Conservation (phyloP, 2,797 vertebrate species). For the Pseudochirops corinnae region DNA sequence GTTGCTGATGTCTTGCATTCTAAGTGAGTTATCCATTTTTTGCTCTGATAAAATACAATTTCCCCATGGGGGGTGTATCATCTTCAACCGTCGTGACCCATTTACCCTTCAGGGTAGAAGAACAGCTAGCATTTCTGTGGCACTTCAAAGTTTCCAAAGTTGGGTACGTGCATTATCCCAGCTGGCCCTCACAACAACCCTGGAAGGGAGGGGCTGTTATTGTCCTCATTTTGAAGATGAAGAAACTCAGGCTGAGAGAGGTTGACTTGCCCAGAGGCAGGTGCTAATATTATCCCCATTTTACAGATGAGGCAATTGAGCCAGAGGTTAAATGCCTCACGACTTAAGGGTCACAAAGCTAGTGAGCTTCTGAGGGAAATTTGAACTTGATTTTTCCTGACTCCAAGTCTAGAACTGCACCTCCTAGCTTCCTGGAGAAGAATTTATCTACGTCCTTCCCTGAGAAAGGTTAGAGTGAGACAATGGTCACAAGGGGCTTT, state of each 20-base stretch:
- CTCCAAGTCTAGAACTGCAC: background rate
- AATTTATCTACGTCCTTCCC: background rate
- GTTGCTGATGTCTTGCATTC: background rate
- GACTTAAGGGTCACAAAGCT: background rate
- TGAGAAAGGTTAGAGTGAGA: background rate
- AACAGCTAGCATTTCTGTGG: background rate
- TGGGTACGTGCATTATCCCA: background rate
- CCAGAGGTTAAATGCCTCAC: background rate
- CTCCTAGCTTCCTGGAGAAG: background rate
- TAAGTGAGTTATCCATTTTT: background rate
- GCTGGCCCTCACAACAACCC: background rate
- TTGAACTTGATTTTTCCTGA: background rate
- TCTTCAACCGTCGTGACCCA: background rate
- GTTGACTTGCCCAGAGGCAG: background rate
- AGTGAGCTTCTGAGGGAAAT: background rate
- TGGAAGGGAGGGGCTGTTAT: background rate
- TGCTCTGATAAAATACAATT: background rate
- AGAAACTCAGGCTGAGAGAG: background rate
- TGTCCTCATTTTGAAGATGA: background rate
- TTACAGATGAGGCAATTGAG: background rate
- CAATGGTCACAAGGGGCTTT: background rate
- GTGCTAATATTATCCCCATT: background rate
- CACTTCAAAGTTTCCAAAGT: background rate
- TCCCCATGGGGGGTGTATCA: background rate
- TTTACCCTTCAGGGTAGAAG: background rate